Percentiles rank a stretch among this genome's conserved stretches.
phyloP scores from a whole-genome alignment of 2,113 vertebrate species.

The Chiloscyllium plagiosum region DNA sequence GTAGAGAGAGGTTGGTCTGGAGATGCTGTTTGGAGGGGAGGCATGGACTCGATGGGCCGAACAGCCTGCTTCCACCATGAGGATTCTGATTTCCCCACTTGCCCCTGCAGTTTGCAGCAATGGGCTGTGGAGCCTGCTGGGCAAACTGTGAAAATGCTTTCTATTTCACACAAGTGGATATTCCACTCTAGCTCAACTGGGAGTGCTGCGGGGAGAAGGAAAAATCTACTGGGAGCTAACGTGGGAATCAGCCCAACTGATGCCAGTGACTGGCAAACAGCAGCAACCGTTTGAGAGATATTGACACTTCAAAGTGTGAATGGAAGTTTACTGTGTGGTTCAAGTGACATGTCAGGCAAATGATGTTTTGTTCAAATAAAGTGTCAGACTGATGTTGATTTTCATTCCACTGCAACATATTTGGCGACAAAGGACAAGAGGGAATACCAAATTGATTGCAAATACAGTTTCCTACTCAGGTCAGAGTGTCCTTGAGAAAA shows the following conservation, averaged over 20 bases:
- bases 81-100: too few species aligned
- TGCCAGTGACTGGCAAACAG: not conserved
- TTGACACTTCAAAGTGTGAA: not conserved
- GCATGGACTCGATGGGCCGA: too few species aligned
- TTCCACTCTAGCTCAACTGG: not conserved
- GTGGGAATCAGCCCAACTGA: not conserved
- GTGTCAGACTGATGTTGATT: not conserved
- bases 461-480: not conserved
- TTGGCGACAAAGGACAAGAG: not conserved
- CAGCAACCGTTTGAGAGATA: not conserved
- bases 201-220: not conserved
- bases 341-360: not conserved
- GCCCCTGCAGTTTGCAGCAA: not conserved
- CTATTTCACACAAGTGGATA: not conserved
- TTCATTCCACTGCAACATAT: not conserved
- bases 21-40: too few species aligned
- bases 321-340: not conserved
- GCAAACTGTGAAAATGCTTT: not conserved
- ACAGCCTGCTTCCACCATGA: too few species aligned
- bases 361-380: not conserved
- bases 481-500: not conserved
- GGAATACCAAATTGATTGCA: not conserved
- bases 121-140: not conserved
- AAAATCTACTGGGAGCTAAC: not conserved
- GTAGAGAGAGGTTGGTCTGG: too few species aligned